Evolutionary conservation across 2,888 invertebrate species (phyloP).

Genomic region (Eupithecia tripunctaria): DNA sequence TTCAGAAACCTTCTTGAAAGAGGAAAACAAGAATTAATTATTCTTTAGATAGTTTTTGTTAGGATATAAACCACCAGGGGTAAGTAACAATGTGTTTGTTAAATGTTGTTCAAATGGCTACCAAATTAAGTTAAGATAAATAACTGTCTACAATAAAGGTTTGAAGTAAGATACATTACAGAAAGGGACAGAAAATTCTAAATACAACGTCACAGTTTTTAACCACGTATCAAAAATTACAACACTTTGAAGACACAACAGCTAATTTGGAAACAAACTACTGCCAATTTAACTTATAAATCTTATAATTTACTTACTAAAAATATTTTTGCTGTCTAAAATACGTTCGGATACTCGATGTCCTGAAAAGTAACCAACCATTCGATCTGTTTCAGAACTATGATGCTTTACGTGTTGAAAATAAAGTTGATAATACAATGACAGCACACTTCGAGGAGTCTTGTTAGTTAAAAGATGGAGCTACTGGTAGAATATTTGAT

Average conservation of each 20-base stretch:
- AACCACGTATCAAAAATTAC: constrained; percentile 30
- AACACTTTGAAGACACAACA: constrained; percentile 36
- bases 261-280: constrained; percentile 50
- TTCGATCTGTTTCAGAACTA: constrained; percentile 71
- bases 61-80: too few species aligned
- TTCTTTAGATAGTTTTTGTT: too few species aligned
- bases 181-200: neutral
- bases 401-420: constrained; percentile 13
- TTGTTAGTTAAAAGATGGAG: neutral
- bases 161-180: neutral
- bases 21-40: too few species aligned
- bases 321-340: constrained; percentile 65
- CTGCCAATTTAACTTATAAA: constrained; percentile 47
- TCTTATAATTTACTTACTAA: constrained; percentile 66
- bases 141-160: neutral
- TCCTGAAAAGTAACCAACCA: constrained; percentile 78
- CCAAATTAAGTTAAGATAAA: too few species aligned
- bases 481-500: neutral
- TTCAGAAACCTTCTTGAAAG: too few species aligned
- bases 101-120: neutral
- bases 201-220: constrained; percentile 14
- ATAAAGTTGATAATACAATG: constrained; percentile 11
- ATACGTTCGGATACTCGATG: constrained; percentile 80
- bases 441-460: neutral
- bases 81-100: too few species aligned